Percentiles rank a stretch among this genome's conserved stretches.
Evolutionary conservation across 2,888 invertebrate species (phyloP).

Genomic region (Lathronympha strigana): DNA sequence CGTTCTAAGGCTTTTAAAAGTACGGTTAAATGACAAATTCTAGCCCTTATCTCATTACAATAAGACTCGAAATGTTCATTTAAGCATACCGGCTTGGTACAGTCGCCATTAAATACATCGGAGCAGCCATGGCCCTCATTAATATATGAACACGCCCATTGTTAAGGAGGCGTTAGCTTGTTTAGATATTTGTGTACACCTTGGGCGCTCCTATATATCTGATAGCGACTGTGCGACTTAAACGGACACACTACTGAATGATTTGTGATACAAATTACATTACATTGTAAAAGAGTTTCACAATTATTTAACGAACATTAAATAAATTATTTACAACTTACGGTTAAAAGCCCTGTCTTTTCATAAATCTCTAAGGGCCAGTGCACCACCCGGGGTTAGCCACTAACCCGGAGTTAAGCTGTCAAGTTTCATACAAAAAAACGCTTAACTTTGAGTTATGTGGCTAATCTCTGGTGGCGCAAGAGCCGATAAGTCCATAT

Average conservation of each 20-base stretch:
- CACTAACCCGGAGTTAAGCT: no score
- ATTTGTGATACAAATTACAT: conserved; percentile 38
- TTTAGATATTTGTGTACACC: not conserved
- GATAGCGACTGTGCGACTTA: not conserved
- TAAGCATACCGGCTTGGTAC: not conserved
- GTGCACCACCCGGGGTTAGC: no score
- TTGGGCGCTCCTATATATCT: no score
- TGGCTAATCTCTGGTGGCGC: no score
- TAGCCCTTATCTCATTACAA: not conserved
- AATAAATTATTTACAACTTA: conserved; percentile 58
- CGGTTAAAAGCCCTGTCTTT: conserved; percentile 59
- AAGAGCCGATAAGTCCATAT: no score
- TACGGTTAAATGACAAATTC: not conserved
- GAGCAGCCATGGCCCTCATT: no score
- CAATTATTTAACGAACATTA: conserved; percentile 51
- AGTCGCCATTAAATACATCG: no score
- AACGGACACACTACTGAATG: conserved; percentile 33
- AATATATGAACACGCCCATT: no score
- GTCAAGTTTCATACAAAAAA: no score
- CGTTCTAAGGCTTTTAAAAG: conserved; percentile 2
- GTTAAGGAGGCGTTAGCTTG: no score
- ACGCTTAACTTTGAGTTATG: no score
- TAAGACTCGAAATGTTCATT: not conserved
- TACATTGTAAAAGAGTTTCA: conserved; percentile 39
- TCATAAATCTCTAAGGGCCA: conserved; percentile 44